Evolutionary conservation across 2,888 invertebrate species (phyloP).

Genomic region (Spodoptera picta): DNA sequence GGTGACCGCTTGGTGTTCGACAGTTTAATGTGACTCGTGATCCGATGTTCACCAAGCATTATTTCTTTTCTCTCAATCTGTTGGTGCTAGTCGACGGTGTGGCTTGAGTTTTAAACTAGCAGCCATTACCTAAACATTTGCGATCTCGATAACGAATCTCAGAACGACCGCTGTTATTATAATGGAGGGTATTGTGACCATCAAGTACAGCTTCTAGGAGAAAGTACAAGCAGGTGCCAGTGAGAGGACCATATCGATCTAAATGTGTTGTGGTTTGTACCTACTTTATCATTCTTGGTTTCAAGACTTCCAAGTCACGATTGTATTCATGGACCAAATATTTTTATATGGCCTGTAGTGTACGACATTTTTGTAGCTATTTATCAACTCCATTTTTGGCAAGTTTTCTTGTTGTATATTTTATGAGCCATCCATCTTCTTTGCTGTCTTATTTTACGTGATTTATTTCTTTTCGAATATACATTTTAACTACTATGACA

Average conservation of each 20-base stretch:
- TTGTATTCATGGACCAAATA: too few species aligned
- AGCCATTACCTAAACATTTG: conserved; percentile 28
- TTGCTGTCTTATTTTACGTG: too few species aligned
- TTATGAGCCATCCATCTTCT: neutral
- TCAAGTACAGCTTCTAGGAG: conserved; percentile 20
- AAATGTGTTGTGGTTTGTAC: neutral
- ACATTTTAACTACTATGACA: neutral
- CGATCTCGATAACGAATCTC: conserved; percentile 28
- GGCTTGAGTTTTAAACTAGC: neutral
- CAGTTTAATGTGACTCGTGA: too few species aligned
- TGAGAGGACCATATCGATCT: conserved; percentile 21
- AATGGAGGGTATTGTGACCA: conserved; percentile 34
- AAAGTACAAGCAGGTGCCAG: conserved; percentile 42
- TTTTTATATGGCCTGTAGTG: too few species aligned
- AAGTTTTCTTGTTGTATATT: neutral
- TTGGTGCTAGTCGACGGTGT: too few species aligned
- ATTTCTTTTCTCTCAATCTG: too few species aligned
- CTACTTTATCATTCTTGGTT: neutral
- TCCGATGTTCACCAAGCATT: too few species aligned
- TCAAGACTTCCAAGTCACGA: neutral
- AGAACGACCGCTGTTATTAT: conserved; percentile 27
- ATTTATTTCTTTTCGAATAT: too few species aligned
- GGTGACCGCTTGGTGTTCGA: too few species aligned
- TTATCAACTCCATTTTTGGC: too few species aligned
- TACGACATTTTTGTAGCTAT: too few species aligned